Conservation (phyloP, 2,888 invertebrate species). For the Hypena proboscidalis region DNA sequence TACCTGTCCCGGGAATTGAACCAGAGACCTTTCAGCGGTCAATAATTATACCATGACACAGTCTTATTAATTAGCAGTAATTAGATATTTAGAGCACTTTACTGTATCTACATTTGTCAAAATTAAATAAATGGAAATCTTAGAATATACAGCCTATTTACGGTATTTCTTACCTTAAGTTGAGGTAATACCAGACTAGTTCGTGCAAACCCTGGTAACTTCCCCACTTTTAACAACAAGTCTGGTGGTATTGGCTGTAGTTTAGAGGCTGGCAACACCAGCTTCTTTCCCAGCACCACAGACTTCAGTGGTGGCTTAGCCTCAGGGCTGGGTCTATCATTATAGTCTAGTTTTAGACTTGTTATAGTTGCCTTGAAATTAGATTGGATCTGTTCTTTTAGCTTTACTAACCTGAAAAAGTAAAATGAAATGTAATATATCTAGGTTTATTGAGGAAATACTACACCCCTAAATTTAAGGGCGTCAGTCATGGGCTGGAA, state of each 20-base stretch:
- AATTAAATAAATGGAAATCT: too few species aligned
- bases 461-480: too few species aligned
- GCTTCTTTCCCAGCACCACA: conserved; percentile 36
- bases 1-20: too few species aligned
- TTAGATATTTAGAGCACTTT: too few species aligned
- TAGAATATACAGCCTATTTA: not conserved
- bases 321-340: conserved; percentile 30
- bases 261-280: conserved; percentile 74
- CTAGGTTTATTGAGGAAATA: too few species aligned
- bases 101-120: too few species aligned
- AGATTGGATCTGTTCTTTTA: conserved; percentile 49
- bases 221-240: conserved; percentile 59
- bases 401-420: conserved; percentile 59
- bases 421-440: not conserved
- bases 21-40: too few species aligned
- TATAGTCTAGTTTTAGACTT: conserved; percentile 46
- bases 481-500: too few species aligned
- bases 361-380: conserved; percentile 52
- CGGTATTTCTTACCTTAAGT: conserved; percentile 27
- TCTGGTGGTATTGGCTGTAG: conserved; percentile 71
- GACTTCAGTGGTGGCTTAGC: not conserved
- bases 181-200: conserved; percentile 25
- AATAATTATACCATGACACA: too few species aligned
- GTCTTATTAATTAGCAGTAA: too few species aligned
- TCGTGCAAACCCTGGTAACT: conserved; percentile 35